A percentile compares a stretch with the other conserved stretches of the same genome.
Conservation (phyloP, 1,140 invertebrate genomes). For the Diorhabda carinulata region DNA sequence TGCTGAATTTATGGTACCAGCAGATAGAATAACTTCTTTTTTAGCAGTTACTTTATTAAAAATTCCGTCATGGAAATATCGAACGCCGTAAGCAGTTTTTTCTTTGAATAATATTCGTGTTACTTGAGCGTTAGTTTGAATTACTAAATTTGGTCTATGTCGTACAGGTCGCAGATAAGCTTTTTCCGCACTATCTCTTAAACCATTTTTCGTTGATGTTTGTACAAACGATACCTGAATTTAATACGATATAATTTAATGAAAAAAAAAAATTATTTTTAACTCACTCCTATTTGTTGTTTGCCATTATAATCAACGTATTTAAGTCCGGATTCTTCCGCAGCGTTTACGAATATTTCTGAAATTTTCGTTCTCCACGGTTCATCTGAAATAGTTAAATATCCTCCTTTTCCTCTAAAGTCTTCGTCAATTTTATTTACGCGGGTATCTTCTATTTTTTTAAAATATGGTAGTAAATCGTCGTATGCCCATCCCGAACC, state of each 20-base stretch:
- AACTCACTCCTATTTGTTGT: constrained; percentile 70
- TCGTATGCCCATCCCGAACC: constrained; percentile 85
- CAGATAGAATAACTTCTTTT: constrained; percentile 85
- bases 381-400: constrained; percentile 45
- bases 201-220: constrained; percentile 71
- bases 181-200: constrained; percentile 83
- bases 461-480: constrained; percentile 79
- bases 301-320: constrained; percentile 82
- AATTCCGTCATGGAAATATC: constrained; percentile 54
- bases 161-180: constrained; percentile 81
- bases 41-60: constrained; percentile 62
- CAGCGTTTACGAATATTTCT: constrained; percentile 66
- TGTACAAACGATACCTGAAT: constrained; percentile 73
- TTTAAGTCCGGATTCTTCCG: constrained; percentile 67
- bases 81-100: constrained; percentile 58
- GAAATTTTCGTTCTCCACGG: constrained; percentile 59
- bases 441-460: constrained; percentile 67
- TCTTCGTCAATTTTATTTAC: constrained; percentile 42
- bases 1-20: constrained; percentile 77
- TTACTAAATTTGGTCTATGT: constrained; percentile 78
- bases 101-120: constrained; percentile 78
- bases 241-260: too few relatives aligned
- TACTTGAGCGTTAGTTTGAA: constrained; percentile 77
- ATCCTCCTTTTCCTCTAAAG: constrained; percentile 50
- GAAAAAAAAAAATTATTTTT: not conserved